phyloP scores from a whole-genome alignment of 1,140 invertebrate species.

The Monochamus saltuarius region DNA sequence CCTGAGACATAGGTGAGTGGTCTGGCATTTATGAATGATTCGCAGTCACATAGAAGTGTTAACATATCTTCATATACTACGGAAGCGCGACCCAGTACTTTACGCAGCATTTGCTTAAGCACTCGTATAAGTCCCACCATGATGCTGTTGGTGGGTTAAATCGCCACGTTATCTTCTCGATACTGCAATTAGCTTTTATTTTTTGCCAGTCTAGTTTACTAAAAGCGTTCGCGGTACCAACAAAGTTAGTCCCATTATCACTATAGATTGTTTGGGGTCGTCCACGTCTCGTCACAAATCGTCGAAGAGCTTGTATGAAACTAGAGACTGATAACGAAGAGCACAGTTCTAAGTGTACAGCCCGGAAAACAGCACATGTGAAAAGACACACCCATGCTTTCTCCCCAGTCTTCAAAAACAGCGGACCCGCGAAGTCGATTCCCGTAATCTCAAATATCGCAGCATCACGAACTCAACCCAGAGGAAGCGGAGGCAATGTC shows the following conservation, averaged over 20 bases:
- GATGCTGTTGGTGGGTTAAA: conserved; percentile 42
- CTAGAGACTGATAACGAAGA: no score
- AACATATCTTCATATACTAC: conserved; percentile 43
- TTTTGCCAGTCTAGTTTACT: conserved; percentile 34
- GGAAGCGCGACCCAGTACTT: conserved; percentile 37
- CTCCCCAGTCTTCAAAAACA: no score
- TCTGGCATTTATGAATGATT: conserved; percentile 44
- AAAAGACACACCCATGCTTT: no score
- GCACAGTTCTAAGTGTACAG: no score
- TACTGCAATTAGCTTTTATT: background rate
- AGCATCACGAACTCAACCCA: no score
- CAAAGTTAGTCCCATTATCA: conserved; percentile 52
- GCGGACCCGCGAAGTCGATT: no score
- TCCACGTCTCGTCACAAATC: conserved; percentile 1
- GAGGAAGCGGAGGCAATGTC: no score
- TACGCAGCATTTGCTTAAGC: conserved; percentile 42
- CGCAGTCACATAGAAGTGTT: conserved; percentile 45
- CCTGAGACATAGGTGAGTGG: no score
- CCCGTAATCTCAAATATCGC: no score
- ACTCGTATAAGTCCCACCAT: conserved; percentile 52
- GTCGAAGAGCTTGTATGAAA: conserved; percentile 7
- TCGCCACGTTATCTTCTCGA: conserved; percentile 19
- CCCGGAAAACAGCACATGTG: no score
- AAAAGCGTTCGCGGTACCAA: conserved; percentile 38
- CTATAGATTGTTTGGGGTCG: conserved; percentile 40